A percentile compares a stretch with the other conserved stretches of the same genome.
Conservation (phyloP, 2,113 vertebrate species). For the Pedionomus torquatus region DNA sequence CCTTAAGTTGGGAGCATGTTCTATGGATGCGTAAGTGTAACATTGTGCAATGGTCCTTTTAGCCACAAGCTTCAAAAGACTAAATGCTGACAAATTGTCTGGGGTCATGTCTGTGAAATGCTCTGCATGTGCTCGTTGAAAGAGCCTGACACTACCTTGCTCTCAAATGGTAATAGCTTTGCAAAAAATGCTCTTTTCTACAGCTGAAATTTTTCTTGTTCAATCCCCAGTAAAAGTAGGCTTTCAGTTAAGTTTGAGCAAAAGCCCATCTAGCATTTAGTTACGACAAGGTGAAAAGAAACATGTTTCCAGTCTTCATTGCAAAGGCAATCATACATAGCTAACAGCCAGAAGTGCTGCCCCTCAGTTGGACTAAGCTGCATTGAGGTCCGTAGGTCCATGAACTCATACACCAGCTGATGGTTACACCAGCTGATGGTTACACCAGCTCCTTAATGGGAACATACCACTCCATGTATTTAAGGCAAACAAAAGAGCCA, state of each 20-base stretch:
- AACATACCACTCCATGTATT: neutral
- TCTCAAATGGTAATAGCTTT: neutral
- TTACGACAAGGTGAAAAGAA: neutral
- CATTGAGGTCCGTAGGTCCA: rapidly evolving
- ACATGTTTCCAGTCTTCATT: neutral
- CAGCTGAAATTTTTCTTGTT: neutral
- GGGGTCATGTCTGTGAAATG: neutral
- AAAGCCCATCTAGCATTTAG: neutral
- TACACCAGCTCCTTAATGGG: rapidly evolving
- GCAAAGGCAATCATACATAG: neutral
- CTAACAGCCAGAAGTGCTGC: neutral
- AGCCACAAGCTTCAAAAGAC: neutral
- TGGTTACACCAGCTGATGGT: neutral
- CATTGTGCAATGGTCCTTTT: neutral
- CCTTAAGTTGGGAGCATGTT: neutral
- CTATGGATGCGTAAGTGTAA: neutral
- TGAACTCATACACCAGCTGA: neutral
- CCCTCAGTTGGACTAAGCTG: neutral
- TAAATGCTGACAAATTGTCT: neutral
- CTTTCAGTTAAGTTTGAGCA: neutral
- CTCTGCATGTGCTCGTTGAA: neutral
- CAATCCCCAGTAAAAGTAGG: neutral
- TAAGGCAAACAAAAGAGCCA: neutral
- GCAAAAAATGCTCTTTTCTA: neutral
- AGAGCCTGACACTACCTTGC: neutral